These are phyloP conservation scores for Montipora efflorescens DNA, from an alignment of 64 coral and sea anemone genomes.

Conservation along the genomic window DNA sequence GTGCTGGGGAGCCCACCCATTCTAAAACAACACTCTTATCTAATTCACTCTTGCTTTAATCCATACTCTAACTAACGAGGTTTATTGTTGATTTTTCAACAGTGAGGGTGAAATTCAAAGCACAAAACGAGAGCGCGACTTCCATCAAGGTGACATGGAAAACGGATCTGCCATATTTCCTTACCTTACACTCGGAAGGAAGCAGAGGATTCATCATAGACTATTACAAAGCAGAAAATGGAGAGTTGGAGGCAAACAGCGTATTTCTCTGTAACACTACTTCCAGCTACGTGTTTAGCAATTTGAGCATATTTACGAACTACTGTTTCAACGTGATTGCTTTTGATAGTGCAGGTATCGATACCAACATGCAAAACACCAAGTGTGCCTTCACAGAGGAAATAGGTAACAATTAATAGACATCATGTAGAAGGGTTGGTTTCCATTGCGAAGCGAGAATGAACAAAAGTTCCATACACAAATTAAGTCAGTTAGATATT, in stretches of 20 bases:
- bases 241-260: background rate
- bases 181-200: background rate
- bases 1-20: too few species aligned
- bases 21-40: too few species aligned
- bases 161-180: background rate
- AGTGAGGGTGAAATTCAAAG: constrained; percentile 30
- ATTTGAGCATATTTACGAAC: constrained; percentile 1
- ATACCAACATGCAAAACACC: background rate
- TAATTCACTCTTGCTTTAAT: too few species aligned
- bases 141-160: constrained; percentile 19
- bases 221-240: background rate
- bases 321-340: constrained; percentile 12
- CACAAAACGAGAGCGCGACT: constrained; percentile 15
- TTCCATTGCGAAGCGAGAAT: too few species aligned
- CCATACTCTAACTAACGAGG: background rate
- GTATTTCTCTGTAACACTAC: background rate
- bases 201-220: constrained; percentile 2
- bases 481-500: too few species aligned
- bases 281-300: background rate
- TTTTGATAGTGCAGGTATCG: background rate
- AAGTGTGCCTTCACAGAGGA: constrained; percentile 24
- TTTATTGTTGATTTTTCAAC: background rate
- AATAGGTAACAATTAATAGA: background rate
- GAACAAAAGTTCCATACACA: background rate
- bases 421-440: too few species aligned